Evolutionary conservation across 53 echinoderm and acorn worm genomes (phyloP), one percentile per base, ranked within the genome.

Genomic region (Hippasteria phrygiana): DNA sequence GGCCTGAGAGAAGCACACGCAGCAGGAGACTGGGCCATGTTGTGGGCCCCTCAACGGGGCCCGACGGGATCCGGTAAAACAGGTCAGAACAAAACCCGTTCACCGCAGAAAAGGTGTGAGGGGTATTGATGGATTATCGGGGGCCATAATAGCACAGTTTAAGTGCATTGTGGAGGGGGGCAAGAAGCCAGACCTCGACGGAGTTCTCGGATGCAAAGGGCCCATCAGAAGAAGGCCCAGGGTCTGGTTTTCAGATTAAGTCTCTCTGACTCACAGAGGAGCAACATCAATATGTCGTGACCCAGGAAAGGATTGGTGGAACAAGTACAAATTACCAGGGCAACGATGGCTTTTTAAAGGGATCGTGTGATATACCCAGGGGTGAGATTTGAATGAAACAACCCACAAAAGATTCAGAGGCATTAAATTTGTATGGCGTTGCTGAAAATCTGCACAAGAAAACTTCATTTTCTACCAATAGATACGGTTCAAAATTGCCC

Each of bases 201-300:
- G 82, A 66, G 32, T 46, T 45, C 36, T 43, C 66, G 1, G 29
- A 62, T 59, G 39, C 54, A 17, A 31, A 7, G 45, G 28, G 24
- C 39, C 45, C 46, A 26, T 40, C 20, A 47, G 43, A 53, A 53
- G 54, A 43, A 32, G 77, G 73, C 27, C 20, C 73, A 33, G 35
- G 71, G 77, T 82, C 82, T 82, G 82, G 64, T 82, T 82, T 82
- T 82, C 31, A 82, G 66, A 82, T 82, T 46, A 82, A 20, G 31
- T 28, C n/a, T 12, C 82, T n/a, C 22, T 82, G 65, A 66, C 26
- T 82, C 82, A 82, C 45, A 65, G 1, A 26, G n/a, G 66, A 42
- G 82, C 29, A 66, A 45, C 64, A 82, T 20, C 14, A 22, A 43
- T 65, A 66, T 82, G 82, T 66, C 82, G 43, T 82, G 82, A 82